phyloP scores from a whole-genome alignment of 2,888 invertebrate genomes.

The Tiphia femorata region DNA sequence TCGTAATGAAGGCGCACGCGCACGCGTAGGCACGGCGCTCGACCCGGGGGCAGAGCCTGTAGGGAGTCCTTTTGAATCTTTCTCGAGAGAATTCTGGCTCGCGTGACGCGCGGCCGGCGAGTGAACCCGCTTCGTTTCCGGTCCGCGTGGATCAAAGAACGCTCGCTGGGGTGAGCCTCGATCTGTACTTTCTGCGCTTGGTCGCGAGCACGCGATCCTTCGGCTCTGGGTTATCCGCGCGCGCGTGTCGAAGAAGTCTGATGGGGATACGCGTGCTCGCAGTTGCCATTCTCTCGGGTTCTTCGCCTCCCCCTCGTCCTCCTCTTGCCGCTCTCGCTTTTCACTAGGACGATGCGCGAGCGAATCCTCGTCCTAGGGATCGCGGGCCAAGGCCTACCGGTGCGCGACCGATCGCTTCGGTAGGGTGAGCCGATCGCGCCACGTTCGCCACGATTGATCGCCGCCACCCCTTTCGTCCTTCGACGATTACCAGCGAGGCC shows the following conservation, averaged over 20 bases:
- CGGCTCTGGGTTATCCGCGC: conserved; percentile 21
- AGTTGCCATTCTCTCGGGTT: conserved; percentile 36
- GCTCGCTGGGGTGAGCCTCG: conserved; percentile 7
- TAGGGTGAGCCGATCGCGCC: not conserved
- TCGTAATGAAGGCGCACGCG: not conserved
- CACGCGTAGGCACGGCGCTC: not conserved
- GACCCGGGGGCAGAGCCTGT: not conserved
- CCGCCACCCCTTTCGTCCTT: too few species aligned
- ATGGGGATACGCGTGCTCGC: too few species aligned
- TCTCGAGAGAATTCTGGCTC: not conserved
- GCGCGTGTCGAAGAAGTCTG: conserved; percentile 25
- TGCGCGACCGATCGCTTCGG: too few species aligned
- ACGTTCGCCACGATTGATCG: not conserved
- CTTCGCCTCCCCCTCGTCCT: not conserved
- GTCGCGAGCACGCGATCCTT: conserved; percentile 23
- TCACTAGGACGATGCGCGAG: not conserved
- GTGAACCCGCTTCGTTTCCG: not conserved
- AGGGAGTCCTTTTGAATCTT: not conserved
- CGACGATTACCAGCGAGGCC: too few species aligned
- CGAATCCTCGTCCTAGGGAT: not conserved
- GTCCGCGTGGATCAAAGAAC: conserved; percentile 6
- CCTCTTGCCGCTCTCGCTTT: not conserved
- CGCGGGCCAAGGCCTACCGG: too few species aligned
- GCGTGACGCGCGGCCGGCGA: not conserved
- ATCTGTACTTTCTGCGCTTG: conserved; percentile 14